Evolutionary conservation across 64 coral and sea anemone species (phyloP).

Genomic region (Trachythela sp.): DNA sequence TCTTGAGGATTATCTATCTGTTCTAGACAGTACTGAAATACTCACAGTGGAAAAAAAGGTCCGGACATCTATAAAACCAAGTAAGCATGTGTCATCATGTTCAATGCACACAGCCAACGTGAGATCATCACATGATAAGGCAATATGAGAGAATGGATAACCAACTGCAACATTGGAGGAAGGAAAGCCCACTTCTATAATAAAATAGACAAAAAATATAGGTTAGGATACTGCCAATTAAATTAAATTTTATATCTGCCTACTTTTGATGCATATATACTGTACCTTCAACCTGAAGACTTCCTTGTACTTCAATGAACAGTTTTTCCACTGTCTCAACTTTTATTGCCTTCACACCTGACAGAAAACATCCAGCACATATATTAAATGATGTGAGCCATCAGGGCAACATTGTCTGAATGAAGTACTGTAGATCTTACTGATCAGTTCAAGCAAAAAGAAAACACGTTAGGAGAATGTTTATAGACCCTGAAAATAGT

Average conservation of each 20-base stretch:
- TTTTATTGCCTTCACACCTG: neutral
- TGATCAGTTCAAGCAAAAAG: neutral
- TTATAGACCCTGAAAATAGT: too few species aligned
- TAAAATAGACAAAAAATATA: neutral
- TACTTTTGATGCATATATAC: neutral
- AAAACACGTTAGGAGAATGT: neutral
- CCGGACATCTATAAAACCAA: conserved; percentile 67
- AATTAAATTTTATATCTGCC: neutral
- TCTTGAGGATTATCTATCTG: too few species aligned
- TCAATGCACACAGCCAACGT: conserved; percentile 67
- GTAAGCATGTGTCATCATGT: conserved; percentile 9
- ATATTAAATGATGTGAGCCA: neutral
- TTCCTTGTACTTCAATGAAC: conserved; percentile 52
- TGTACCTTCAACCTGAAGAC: conserved; percentile 43
- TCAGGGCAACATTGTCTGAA: neutral
- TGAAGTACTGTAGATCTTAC: neutral
- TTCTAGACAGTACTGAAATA: too few species aligned
- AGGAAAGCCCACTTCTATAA: conserved; percentile 58
- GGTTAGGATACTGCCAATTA: neutral
- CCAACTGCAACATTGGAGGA: conserved; percentile 53
- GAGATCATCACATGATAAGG: conserved; percentile 61
- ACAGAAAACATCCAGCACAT: neutral
- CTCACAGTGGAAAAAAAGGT: conserved; percentile 60
- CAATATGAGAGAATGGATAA: conserved; percentile 56
- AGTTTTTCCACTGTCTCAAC: neutral